Base-by-base conservation (phyloP, 1,140 invertebrate species). In the Hestina assimilis region DNA sequence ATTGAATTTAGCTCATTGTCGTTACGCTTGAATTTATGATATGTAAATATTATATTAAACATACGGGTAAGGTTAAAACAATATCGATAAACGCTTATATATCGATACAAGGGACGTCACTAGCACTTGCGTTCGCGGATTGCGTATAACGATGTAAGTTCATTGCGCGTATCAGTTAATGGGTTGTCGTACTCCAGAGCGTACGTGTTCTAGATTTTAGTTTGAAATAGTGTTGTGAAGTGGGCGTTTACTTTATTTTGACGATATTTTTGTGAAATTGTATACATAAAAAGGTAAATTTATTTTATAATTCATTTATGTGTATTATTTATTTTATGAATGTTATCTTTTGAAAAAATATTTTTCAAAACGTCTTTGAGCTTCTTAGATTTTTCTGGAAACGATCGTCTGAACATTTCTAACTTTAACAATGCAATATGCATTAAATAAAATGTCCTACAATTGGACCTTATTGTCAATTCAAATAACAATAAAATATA, bases 61-160 rank as follows among this genome's bases (percentile, higher is more conserved):
- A 56, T 47, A 47, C 45, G 42, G 53, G 52, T 45, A 21, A 56
- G 43, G 33, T 26, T 56, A 56, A 40, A 47, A 23, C 47, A 51
- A 51, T 40, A 41, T 56, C 43, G 31, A 56, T 47, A 41, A 11
- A 11, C 15, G 24, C 45, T 40, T 53, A 53, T 19, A 52, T 52
- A 52, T 52, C 50, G 35, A 42, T 24, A 42, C 4, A 6, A 3
- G 24, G 31, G 1, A 40, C 41, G 11, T 54, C 52, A 33, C 52
- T 54, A 33, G 41, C 23, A 47, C 31, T 38, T 29, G 43, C 24
- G 31, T 29, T 26, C 17, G 33, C 46, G 21, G 12, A 24, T 33
- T 56, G 53, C 33, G 53, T 56, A 40, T 35, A 35, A 5, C 28
- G 6, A n/a, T 12, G 26, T 29, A 42, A 40, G 46, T 48, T 20